Conservation (phyloP, 2,888 invertebrate species). For the Eurytoma californica region DNA sequence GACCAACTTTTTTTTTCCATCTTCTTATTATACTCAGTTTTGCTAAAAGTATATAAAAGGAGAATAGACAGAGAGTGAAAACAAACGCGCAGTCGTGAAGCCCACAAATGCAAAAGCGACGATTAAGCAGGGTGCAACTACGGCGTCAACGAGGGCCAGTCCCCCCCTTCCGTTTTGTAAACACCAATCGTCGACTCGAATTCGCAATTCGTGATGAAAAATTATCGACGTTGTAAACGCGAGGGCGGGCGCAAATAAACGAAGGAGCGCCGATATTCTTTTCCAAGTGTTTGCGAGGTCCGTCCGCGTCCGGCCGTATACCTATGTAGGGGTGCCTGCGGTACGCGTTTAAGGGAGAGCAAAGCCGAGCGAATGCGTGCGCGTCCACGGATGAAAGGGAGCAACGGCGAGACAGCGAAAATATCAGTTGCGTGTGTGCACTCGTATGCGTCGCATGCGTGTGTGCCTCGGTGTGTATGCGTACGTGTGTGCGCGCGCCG, state of each 20-base stretch:
- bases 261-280: slow-evolving; percentile 2
- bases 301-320: slow-evolving; percentile 14
- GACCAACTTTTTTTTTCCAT: not conserved
- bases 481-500: not conserved
- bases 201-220: too few species aligned
- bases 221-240: not conserved
- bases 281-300: slow-evolving; percentile 7
- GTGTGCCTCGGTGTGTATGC: not conserved
- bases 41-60: too few species aligned
- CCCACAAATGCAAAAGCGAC: too few species aligned
- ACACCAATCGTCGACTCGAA: too few species aligned
- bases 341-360: not conserved
- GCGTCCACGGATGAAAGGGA: slow-evolving; percentile 10
- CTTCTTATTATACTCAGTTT: too few species aligned
- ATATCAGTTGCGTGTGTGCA: slow-evolving; percentile 27
- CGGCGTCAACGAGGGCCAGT: too few species aligned
- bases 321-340: not conserved
- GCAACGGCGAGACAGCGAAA: slow-evolving; percentile 36
- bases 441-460: not conserved
- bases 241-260: slow-evolving; percentile 5
- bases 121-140: not conserved
- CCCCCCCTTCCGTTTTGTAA: too few species aligned
- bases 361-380: slow-evolving; percentile 3
- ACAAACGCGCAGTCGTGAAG: too few species aligned
- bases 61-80: too few species aligned